A percentile compares a stretch with the other conserved stretches of the same genome.
These are phyloP conservation scores for Agrochola circellaris DNA, from an alignment of 2,888 invertebrate genomes.

Conservation along the genomic window DNA sequence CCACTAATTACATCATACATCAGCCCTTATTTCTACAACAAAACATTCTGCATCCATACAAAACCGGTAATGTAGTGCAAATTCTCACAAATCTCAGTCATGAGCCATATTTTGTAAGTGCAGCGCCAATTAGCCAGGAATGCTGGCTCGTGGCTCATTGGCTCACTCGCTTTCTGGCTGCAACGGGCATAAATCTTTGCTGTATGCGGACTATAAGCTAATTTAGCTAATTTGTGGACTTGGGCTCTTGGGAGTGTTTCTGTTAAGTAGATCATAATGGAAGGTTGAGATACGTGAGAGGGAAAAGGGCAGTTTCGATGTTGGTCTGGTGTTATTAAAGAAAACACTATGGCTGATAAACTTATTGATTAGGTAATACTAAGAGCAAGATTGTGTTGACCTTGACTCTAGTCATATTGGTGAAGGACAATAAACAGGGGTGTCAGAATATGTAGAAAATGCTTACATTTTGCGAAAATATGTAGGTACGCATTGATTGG, in stretches of 20 bases:
- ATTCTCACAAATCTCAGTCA: conserved; percentile 51
- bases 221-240: conserved; percentile 55
- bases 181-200: conserved; percentile 52
- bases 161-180: conserved; percentile 46
- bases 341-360: not conserved
- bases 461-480: not conserved
- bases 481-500: not conserved
- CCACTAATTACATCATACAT: conserved; percentile 18
- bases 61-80: conserved; percentile 46
- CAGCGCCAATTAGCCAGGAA: conserved; percentile 55
- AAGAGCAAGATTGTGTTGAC: not conserved
- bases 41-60: conserved; percentile 24
- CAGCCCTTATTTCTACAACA: conserved; percentile 2
- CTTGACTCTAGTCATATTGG: not conserved
- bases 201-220: conserved; percentile 52
- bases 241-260: conserved; percentile 28
- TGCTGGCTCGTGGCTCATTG: conserved; percentile 53
- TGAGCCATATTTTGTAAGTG: conserved; percentile 43
- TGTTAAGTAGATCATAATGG: conserved; percentile 32
- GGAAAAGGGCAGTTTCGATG: not conserved
- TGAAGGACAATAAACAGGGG: not conserved
- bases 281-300: too few species aligned
- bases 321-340: not conserved
- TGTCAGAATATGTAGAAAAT: not conserved
- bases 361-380: not conserved